These are phyloP conservation scores for Oryzias javanicus DNA, from an alignment of 2,113 vertebrate genomes.

Conservation along the genomic window DNA sequence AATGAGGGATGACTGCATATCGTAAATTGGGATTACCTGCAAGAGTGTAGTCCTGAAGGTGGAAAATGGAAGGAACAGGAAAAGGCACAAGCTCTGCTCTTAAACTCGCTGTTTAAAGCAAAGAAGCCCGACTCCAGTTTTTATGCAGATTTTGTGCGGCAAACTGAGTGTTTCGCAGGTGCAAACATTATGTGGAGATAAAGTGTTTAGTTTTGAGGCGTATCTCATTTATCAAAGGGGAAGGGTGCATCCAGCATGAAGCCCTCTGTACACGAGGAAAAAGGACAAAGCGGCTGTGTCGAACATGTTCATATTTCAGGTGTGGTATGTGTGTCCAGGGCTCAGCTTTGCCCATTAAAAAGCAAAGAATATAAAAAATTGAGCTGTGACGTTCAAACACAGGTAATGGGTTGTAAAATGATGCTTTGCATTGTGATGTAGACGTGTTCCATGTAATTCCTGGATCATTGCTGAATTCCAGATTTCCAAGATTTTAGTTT, in stretches of 20 bases:
- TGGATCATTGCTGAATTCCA: too few relatives aligned
- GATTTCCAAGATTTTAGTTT: too few relatives aligned
- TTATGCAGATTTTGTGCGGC: slow-evolving; percentile 11
- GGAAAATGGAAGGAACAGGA: neutral
- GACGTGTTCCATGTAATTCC: too few relatives aligned
- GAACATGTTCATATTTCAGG: slow-evolving; percentile 41
- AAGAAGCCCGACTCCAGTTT: slow-evolving; percentile 8
- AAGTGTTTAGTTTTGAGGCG: slow-evolving; percentile 71
- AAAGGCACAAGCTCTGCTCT: slow-evolving; percentile 16
- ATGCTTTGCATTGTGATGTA: neutral
- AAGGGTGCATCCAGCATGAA: slow-evolving; percentile 15
- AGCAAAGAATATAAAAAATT: neutral
- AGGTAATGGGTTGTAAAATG: neutral
- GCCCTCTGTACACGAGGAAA: slow-evolving; percentile 28
- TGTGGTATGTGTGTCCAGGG: slow-evolving; percentile 45
- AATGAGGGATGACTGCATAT: too few relatives aligned
- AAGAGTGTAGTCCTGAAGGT: neutral
- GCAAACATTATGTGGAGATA: slow-evolving; percentile 25
- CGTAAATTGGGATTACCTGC: slow-evolving; percentile 13
- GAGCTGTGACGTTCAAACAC: neutral
- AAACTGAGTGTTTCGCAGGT: slow-evolving; percentile 23
- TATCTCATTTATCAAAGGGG: slow-evolving; percentile 27
- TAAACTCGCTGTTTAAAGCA: slow-evolving; percentile 43
- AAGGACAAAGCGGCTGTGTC: slow-evolving; percentile 17
- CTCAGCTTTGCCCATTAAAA: neutral